Evolutionary conservation across 2,113 vertebrate genomes (phyloP), one percentile per base, ranked within the genome.

Genomic region (Tylochromis polylepis): DNA sequence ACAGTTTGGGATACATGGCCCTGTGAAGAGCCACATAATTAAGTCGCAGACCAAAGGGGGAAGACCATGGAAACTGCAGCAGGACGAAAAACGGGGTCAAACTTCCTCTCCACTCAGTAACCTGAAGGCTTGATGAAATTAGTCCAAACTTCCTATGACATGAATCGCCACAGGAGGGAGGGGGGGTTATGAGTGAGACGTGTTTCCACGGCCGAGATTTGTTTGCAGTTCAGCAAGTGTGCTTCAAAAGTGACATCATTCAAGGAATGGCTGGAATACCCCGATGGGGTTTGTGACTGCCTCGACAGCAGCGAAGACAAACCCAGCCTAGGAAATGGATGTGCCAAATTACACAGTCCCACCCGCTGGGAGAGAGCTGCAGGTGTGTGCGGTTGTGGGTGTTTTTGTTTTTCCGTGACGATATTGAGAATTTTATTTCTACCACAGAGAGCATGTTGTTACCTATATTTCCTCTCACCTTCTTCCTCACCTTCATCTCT

Each of bases 331-430:
- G 93, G 81, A 94, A 95, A 94, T 94, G 90, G 90, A 94, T 94
- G 93, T 94, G 93, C 93, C 93, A 95, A 94, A 95, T 95, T 94
- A 94, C 90, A 95, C 81, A 86, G 79, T 89, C 84, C 88, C 93
- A 89, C 94, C 94, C 89, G 81, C 87, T 94, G 95, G 91, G 93
- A 95, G 75, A 89, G 84, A 84, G 88, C 77, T 84, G 80, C 90
- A 88, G 89, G 88, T 92, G 90, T 95, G 88, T 82, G 88, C 51
- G 55, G 79, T 60, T 82, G 81, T 81, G 79, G 36, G 79, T 79
- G 85, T 70, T 82, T 81, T 78, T 38, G 78, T 78, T 60, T 65
- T 56, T 70, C 83, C 79, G 82, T 87, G 56, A 55, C 65, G 56
- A 70, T 79, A 75, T 60, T 72, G 90, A 88, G 83, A 82, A 88